A percentile compares a stretch with the other conserved stretches of the same genome.
Conservation (phyloP, 2,888 invertebrate genomes). For the Tubulanus polymorphus region DNA sequence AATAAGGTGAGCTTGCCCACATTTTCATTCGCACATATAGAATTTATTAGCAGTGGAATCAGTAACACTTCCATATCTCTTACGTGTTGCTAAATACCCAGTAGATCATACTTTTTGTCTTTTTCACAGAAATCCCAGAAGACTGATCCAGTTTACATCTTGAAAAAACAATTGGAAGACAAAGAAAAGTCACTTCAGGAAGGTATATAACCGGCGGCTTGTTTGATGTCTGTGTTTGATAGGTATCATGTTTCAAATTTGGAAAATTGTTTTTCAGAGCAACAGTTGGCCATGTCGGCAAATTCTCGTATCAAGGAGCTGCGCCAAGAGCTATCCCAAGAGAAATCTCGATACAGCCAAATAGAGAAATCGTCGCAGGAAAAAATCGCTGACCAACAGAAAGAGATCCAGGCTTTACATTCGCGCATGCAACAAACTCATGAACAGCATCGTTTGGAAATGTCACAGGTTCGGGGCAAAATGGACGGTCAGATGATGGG, state of each 20-base stretch:
- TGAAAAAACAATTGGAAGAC: constrained; percentile 84
- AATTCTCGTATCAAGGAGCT: constrained; percentile 77
- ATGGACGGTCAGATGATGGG: constrained; percentile 57
- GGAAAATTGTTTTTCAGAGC: constrained; percentile 34
- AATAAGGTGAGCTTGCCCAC: constrained; percentile 41
- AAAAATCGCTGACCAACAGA: constrained; percentile 57
- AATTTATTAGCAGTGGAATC: too few relatives aligned
- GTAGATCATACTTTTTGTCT: too few relatives aligned
- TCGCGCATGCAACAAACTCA: constrained; percentile 61
- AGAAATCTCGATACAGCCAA: constrained; percentile 61
- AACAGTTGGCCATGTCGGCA: constrained; percentile 62
- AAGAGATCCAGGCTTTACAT: constrained; percentile 64
- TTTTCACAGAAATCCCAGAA: constrained; percentile 64
- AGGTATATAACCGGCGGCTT: constrained; percentile 28
- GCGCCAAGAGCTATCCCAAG: constrained; percentile 66
- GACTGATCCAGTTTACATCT: constrained; percentile 73
- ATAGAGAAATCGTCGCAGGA: constrained; percentile 62
- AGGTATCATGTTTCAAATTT: too few relatives aligned
- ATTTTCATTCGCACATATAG: too few relatives aligned
- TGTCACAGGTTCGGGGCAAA: constrained; percentile 57
- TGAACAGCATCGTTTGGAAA: constrained; percentile 60
- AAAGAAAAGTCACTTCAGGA: constrained; percentile 59
- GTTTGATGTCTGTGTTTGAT: background rate
- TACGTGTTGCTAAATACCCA: too few relatives aligned
- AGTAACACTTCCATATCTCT: too few relatives aligned